phyloP scores from a whole-genome alignment of 2,888 invertebrate species.

The Arge pagana region DNA sequence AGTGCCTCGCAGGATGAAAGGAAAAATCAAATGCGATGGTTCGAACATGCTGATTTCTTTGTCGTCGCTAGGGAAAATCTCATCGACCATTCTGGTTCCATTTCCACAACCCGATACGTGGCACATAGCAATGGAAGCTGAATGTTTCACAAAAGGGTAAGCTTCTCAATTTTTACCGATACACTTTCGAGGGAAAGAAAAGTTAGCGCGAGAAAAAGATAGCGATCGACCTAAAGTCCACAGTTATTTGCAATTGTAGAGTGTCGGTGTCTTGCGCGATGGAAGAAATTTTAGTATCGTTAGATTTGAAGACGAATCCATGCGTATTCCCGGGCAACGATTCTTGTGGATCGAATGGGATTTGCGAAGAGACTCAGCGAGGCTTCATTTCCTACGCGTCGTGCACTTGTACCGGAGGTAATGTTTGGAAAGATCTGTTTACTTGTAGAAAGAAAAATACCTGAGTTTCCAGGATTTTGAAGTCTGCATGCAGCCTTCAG shows the following conservation, averaged over 20 bases:
- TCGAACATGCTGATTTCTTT: slow-evolving; percentile 41
- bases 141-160: slow-evolving; percentile 54
- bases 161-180: neutral
- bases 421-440: slow-evolving; percentile 11
- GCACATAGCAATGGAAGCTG: slow-evolving; percentile 55
- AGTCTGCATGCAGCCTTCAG: too few relatives aligned
- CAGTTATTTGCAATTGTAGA: neutral
- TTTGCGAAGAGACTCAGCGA: slow-evolving; percentile 59
- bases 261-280: slow-evolving; percentile 49
- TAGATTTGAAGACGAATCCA: slow-evolving; percentile 56
- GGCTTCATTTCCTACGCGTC: slow-evolving; percentile 58
- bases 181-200: neutral
- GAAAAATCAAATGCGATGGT: slow-evolving; percentile 44
- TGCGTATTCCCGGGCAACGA: slow-evolving; percentile 55
- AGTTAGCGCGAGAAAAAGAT: neutral
- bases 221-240: neutral
- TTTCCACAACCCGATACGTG: slow-evolving; percentile 60
- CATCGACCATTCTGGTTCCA: slow-evolving; percentile 52
- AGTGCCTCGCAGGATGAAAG: slow-evolving; percentile 42
- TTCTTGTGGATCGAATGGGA: slow-evolving; percentile 58
- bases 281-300: slow-evolving; percentile 55
- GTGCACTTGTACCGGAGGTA: slow-evolving; percentile 59
- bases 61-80: slow-evolving; percentile 39
- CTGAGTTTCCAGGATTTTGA: too few relatives aligned
- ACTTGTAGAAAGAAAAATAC: too few relatives aligned